Base-by-base conservation (phyloP, 2,888 invertebrate species). In the Julus scandinavius region DNA sequence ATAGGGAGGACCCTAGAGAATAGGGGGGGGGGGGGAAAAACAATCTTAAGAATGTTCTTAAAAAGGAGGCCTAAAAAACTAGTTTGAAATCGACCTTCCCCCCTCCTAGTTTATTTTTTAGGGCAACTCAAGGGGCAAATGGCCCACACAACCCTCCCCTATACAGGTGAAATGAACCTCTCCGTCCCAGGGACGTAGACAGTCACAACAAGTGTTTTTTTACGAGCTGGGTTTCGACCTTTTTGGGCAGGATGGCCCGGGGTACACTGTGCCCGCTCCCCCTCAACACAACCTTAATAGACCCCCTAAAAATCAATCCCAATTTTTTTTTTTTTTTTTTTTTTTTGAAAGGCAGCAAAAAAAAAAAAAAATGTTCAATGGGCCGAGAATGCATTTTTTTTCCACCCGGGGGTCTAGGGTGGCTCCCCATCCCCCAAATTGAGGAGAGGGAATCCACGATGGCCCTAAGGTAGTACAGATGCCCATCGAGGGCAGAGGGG, bases 171-270 rank as follows among this genome's bases (percentile, higher is more conserved):
- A 85, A 85, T 49, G 85, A 41, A 85, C 85, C 85, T 72, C 72
- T 85, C 85, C 85, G 85, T 85, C 49, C 49, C 85, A 45, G 85
- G 49, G 49, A 85, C 85, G 85, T 41, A 85, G 85, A 85, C 85
- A 85, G 85, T 85, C 85, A 85, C 85, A 85, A 85, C 85, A 85
- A 85, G 85, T 85, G 85, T 49, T 85, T 85, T 85, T 85, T 85
- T 85, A 85, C 49, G 85, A 85, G 85, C 49, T 85, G 41, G 85
- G 85, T 85, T 85, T 85, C 85, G 85, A 85, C 85, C 85, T 85
- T 85, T 85, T 20, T 72, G 72, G 72, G 72, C 20, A 72, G 72
- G 72, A 72, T 72, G 72, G 72, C 72, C 72, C 72, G 72, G 72
- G 72, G 72, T 72, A n/a, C n/a, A 72, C 29, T 72, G 72, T 20